A percentile compares a stretch with the other conserved stretches of the same genome.
Conservation (phyloP, 2,888 invertebrate genomes). For the Aleiodes alternator region DNA sequence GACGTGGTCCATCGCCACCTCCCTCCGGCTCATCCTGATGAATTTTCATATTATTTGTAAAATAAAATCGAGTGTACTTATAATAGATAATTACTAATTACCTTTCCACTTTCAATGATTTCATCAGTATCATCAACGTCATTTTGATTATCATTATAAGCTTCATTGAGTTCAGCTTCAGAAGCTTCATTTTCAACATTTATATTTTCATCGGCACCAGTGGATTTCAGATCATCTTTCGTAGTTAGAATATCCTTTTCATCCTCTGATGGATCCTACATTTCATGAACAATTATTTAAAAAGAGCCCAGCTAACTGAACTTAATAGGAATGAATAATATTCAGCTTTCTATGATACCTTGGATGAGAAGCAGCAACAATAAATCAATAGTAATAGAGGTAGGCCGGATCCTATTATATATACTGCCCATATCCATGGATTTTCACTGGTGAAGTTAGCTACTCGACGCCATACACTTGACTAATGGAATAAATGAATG, state of each 20-base stretch:
- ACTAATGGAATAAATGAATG: slow-evolving; percentile 78
- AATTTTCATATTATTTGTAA: neutral
- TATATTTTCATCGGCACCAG: slow-evolving; percentile 60
- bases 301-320: neutral
- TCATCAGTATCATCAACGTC: slow-evolving; percentile 65
- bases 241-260: slow-evolving; percentile 79
- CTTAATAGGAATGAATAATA: neutral
- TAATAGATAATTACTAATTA: slow-evolving; percentile 41
- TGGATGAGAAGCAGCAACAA: slow-evolving; percentile 83
- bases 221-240: slow-evolving; percentile 74
- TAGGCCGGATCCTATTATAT: slow-evolving; percentile 86
- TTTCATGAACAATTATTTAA: neutral
- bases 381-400: slow-evolving; percentile 88
- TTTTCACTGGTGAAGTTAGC: slow-evolving; percentile 87
- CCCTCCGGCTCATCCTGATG: slow-evolving; percentile 61
- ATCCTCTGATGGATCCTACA: slow-evolving; percentile 70
- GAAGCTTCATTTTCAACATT: slow-evolving; percentile 61
- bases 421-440: slow-evolving; percentile 94
- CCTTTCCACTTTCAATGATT: slow-evolving; percentile 67
- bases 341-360: slow-evolving; percentile 73
- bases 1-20: slow-evolving; percentile 70
- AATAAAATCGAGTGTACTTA: neutral
- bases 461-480: slow-evolving; percentile 85
- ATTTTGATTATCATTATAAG: slow-evolving; percentile 66
- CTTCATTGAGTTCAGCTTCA: slow-evolving; percentile 59